Conservation (phyloP, 2,113 vertebrate species). For the Pterocles gutturalis region DNA sequence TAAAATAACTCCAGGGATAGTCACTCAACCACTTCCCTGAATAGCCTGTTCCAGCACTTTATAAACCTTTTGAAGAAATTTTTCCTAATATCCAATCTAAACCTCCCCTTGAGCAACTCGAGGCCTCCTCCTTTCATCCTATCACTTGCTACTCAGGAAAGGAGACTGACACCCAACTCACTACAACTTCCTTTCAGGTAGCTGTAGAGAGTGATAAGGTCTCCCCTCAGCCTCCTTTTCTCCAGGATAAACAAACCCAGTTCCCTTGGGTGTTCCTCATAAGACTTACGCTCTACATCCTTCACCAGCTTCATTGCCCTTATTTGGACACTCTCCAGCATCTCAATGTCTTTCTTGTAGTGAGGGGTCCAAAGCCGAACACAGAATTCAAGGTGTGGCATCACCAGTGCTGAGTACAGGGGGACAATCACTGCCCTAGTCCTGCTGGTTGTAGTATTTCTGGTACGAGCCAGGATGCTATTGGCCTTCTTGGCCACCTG, state of each 20-base stretch:
- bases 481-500: background rate
- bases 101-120: background rate
- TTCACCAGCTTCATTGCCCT: rapidly evolving
- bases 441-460: background rate
- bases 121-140: background rate
- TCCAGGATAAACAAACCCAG: background rate
- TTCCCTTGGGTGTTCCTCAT: rapidly evolving
- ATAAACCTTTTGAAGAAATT: background rate
- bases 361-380: background rate
- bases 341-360: background rate
- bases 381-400: rapidly evolving
- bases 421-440: rapidly evolving
- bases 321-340: rapidly evolving
- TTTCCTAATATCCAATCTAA: background rate
- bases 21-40: background rate
- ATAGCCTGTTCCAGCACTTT: background rate
- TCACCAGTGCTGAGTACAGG: background rate
- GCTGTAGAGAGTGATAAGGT: background rate
- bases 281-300: background rate
- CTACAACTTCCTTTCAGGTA: background rate
- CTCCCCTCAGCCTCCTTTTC: background rate
- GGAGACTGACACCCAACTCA: too few species aligned
- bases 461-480: background rate
- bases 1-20: background rate
- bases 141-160: too few species aligned